phyloP scores from a whole-genome alignment of 2,888 invertebrate species.

The Tipula helvola region DNA sequence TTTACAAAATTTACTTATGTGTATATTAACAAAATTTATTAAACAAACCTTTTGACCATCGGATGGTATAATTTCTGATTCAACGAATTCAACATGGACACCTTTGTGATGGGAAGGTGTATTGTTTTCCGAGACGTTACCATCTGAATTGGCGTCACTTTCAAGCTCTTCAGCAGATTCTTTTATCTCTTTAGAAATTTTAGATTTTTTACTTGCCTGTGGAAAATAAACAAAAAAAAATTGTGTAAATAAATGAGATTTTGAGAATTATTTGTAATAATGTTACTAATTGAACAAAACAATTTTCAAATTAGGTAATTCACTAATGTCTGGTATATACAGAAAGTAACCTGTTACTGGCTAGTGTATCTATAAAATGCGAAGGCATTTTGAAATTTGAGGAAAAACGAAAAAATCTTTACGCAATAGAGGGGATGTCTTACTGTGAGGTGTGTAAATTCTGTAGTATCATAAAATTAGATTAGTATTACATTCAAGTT shows the following conservation, averaged over 20 bases:
- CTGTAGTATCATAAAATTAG: too few species aligned
- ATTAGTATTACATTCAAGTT: too few species aligned
- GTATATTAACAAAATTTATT: neutral
- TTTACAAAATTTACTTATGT: neutral
- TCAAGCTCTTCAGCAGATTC: slow-evolving; percentile 21
- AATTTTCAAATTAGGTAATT: too few species aligned
- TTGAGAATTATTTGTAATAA: too few species aligned
- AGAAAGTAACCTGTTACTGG: too few species aligned
- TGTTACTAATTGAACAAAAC: too few species aligned
- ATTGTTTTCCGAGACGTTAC: slow-evolving; percentile 8
- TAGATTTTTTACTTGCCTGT: slow-evolving; percentile 27
- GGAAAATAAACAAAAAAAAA: neutral
- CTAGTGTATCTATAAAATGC: too few species aligned
- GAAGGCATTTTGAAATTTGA: too few species aligned
- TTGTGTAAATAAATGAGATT: neutral
- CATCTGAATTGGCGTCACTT: slow-evolving; percentile 16
- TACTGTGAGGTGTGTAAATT: too few species aligned
- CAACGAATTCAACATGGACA: slow-evolving; percentile 32
- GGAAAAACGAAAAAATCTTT: too few species aligned
- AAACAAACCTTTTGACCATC: neutral
- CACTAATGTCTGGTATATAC: too few species aligned
- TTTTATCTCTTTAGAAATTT: slow-evolving; percentile 24
- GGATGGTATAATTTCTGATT: slow-evolving; percentile 26
- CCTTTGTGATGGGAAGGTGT: slow-evolving; percentile 13
- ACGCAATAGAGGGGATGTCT: too few species aligned